Conservation (phyloP, 2,113 vertebrate genomes). For the Toxotes chatareus region DNA sequence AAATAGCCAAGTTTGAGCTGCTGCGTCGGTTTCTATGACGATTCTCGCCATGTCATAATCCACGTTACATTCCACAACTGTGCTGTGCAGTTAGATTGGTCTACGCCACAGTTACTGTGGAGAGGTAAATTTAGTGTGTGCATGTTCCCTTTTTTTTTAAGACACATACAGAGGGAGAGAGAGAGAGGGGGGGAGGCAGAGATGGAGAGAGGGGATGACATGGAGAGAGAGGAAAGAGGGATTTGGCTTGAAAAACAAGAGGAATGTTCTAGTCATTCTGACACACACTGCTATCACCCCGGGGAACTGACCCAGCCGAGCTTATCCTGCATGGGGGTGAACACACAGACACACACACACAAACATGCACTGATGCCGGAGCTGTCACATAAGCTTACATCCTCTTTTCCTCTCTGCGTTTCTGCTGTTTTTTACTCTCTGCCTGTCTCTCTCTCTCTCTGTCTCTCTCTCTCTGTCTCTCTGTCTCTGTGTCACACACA, state of each 20-base stretch:
- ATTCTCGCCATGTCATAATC: conserved; percentile 73
- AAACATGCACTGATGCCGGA: conserved; percentile 55
- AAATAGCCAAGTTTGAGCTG: conserved; percentile 68
- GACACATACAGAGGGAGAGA: background rate
- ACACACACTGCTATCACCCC: conserved; percentile 69
- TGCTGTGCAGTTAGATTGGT: conserved; percentile 52
- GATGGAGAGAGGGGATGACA: conserved; percentile 11
- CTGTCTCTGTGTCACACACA: background rate
- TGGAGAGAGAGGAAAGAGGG: conserved; percentile 37
- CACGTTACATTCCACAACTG: conserved; percentile 70
- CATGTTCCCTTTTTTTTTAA: conserved; percentile 24
- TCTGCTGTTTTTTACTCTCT: conserved; percentile 5
- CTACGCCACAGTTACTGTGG: conserved; percentile 43
- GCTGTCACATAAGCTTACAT: conserved; percentile 77
- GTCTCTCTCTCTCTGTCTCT: background rate
- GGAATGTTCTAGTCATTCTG: conserved; percentile 65
- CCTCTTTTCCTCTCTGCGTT: conserved; percentile 52
- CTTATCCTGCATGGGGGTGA: conserved; percentile 62
- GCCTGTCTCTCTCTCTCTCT: background rate
- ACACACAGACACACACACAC: conserved; percentile 36
- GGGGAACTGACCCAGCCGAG: conserved; percentile 73
- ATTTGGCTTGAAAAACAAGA: conserved; percentile 69
- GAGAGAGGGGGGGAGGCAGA: background rate
- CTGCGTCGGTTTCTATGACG: conserved; percentile 74
- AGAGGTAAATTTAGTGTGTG: conserved; percentile 53